phyloP scores from a whole-genome alignment of 2,797 vertebrate genomes.

The Hybognathus amarus region DNA sequence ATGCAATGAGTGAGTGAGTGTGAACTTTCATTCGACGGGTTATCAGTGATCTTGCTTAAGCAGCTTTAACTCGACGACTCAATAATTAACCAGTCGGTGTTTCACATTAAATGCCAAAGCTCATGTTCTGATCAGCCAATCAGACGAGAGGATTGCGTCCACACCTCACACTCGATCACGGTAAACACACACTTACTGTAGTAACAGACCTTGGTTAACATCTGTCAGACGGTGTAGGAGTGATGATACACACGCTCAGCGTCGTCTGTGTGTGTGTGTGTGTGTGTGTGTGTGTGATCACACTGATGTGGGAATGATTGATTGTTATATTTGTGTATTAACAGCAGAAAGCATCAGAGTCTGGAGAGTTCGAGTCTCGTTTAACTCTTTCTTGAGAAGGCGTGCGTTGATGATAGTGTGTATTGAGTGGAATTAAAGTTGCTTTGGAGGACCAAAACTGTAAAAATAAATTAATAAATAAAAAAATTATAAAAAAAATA shows the following conservation, averaged over 20 bases:
- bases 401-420: background rate
- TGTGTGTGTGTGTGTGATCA: background rate
- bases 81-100: slow-evolving; percentile 56
- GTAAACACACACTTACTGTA: background rate
- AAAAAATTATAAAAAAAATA: too few species aligned
- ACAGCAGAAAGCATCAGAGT: background rate
- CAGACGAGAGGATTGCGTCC: slow-evolving; percentile 1
- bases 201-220: background rate
- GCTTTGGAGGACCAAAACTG: too few species aligned
- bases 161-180: slow-evolving; percentile 16
- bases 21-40: background rate
- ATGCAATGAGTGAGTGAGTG: background rate
- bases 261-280: background rate
- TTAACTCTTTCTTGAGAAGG: background rate
- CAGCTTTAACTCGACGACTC: slow-evolving; percentile 12
- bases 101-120: slow-evolving; percentile 55
- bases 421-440: too few species aligned
- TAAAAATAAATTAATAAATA: too few species aligned
- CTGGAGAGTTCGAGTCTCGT: background rate
- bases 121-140: slow-evolving; percentile 56
- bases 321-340: background rate
- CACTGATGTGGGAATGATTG: background rate
- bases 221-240: background rate
- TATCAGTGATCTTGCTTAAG: slow-evolving; percentile 43
- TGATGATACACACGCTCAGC: background rate